Evolutionary conservation across 1,140 invertebrate species (phyloP).

Genomic region (Listronotus bonariensis): DNA sequence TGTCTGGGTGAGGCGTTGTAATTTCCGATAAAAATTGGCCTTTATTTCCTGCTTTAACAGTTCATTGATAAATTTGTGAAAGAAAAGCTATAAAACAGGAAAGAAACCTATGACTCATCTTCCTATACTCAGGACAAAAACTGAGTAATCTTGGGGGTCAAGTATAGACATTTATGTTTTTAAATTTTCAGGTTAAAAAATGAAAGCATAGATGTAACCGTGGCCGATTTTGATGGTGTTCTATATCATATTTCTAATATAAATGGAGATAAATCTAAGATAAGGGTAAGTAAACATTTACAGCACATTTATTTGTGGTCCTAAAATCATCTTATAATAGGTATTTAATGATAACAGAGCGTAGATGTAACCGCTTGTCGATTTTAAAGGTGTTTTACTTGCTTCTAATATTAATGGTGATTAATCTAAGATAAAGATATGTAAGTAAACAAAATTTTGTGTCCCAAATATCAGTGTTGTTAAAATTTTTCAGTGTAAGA

Average conservation of each 20-base stretch:
- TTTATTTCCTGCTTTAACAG: slow-evolving; percentile 28
- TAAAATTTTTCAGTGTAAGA: no score
- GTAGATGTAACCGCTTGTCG: slow-evolving; percentile 92
- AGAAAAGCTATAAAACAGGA: slow-evolving; percentile 6
- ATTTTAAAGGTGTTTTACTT: slow-evolving; percentile 98
- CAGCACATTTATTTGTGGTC: not conserved
- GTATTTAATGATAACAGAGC: slow-evolving; percentile 64
- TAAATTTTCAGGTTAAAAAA: slow-evolving; percentile 81
- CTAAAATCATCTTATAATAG: not conserved
- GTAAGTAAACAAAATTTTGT: slow-evolving; percentile 59
- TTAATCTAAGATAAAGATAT: slow-evolving; percentile 95
- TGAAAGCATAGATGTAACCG: slow-evolving; percentile 90
- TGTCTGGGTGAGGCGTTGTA: slow-evolving; percentile 40
- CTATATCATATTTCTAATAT: slow-evolving; percentile 98
- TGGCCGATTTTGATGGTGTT: slow-evolving; percentile 98
- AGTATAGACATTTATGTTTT: slow-evolving; percentile 10
- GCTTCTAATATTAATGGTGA: slow-evolving; percentile 96
- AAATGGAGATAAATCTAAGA: slow-evolving; percentile 94
- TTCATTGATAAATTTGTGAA: slow-evolving; percentile 13
- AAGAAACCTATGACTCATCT: slow-evolving; percentile 21
- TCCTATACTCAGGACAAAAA: not conserved
- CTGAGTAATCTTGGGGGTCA: not conserved
- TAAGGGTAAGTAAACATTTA: slow-evolving; percentile 70
- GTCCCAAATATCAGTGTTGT: not conserved
- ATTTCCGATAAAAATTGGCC: slow-evolving; percentile 23